These are phyloP conservation scores for Morinoia aosen DNA, from an alignment of 2,888 invertebrate species.

Conservation along the genomic window DNA sequence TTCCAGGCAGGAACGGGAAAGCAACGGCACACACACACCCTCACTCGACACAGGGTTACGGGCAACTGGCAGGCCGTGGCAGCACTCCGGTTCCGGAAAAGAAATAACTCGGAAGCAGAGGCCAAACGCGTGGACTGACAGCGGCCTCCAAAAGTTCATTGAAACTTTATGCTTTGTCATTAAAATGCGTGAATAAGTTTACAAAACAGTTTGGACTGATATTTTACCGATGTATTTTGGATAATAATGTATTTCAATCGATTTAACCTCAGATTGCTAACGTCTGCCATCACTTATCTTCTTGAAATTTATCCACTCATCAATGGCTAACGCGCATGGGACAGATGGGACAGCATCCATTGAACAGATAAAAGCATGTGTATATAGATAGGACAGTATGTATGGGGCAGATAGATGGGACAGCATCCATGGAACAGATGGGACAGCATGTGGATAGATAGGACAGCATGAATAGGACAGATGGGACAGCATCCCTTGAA, in stretches of 20 bases:
- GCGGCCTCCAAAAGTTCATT: neutral
- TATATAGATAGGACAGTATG: no score
- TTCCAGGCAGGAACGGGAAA: neutral
- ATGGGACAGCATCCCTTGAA: no score
- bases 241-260: no score
- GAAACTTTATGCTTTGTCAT: neutral
- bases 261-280: neutral
- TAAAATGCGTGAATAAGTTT: neutral
- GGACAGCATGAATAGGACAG: no score
- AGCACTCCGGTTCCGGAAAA: neutral
- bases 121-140: neutral
- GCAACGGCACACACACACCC: neutral
- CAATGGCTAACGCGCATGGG: neutral
- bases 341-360: neutral
- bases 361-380: no score
- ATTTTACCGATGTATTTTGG: neutral
- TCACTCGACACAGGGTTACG: neutral
- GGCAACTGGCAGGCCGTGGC: neutral
- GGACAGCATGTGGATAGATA: no score
- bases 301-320: neutral
- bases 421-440: no score
- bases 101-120: neutral
- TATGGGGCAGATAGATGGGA: no score
- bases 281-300: neutral
- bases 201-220: neutral